Conservation (phyloP, 2,113 vertebrate genomes). For the Ramphastos sulfuratus region DNA sequence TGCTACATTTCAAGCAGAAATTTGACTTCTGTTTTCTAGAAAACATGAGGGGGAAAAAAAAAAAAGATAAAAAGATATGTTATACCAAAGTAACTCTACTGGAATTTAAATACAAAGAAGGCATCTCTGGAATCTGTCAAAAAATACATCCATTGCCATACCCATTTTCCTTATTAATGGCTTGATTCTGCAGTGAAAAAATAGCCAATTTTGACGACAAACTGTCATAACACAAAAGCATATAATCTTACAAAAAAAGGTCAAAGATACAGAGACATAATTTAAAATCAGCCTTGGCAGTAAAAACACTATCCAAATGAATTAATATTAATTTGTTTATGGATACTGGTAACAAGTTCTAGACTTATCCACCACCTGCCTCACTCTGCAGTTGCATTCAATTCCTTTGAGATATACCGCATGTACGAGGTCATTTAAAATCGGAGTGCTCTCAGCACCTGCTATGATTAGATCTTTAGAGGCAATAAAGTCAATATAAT, state of each 20-base stretch:
- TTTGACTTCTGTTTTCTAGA: not conserved
- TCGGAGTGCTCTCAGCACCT: not conserved
- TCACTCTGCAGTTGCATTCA: not conserved
- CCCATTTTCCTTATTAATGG: not conserved
- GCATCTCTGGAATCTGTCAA: not conserved
- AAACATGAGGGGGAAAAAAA: not conserved
- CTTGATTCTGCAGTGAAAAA: not conserved
- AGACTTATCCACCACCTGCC: not conserved
- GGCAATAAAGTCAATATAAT: constrained; percentile 21
- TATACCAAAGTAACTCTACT: not conserved
- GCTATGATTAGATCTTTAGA: constrained; percentile 37
- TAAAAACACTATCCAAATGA: not conserved
- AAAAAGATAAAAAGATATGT: not conserved
- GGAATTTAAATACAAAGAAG: not conserved
- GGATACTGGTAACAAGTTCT: not conserved
- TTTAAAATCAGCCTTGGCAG: not conserved
- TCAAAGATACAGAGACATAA: not conserved
- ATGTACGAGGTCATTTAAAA: constrained; percentile 29
- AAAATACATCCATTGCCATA: not conserved
- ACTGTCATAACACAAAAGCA: not conserved
- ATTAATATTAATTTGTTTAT: not conserved
- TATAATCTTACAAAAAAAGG: not conserved
- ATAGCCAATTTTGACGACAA: not conserved
- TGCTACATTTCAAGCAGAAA: not conserved
- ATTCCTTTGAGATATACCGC: constrained; percentile 1